A percentile compares a stretch with the other conserved stretches of the same genome.
Evolutionary conservation across 2,797 vertebrate genomes (phyloP).

Genomic region (Siniperca obscura): DNA sequence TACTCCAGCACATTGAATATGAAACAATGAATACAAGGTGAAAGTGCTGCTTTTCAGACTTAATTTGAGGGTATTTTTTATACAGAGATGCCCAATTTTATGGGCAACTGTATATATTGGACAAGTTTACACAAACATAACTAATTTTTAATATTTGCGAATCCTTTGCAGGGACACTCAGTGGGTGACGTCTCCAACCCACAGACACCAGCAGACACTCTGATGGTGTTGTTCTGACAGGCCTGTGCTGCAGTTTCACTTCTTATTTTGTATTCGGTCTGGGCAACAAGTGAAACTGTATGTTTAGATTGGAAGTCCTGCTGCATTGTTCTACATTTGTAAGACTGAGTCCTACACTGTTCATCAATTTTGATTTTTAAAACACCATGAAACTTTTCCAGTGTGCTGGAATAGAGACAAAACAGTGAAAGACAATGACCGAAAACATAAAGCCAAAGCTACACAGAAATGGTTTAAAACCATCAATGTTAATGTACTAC

Average conservation of each 20-base stretch:
- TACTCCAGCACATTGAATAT: no score
- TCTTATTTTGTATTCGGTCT: not conserved
- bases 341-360: not conserved
- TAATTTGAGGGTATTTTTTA: not conserved
- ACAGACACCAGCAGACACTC: not conserved
- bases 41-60: not conserved
- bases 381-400: not conserved
- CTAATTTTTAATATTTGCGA: not conserved
- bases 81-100: not conserved
- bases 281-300: not conserved
- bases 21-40: not conserved
- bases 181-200: not conserved
- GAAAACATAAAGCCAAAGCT: not conserved
- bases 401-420: not conserved
- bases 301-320: not conserved
- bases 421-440: not conserved
- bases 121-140: not conserved
- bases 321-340: not conserved
- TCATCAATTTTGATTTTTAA: not conserved
- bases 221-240: not conserved
- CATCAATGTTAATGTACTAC: not conserved
- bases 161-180: not conserved
- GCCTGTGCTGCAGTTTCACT: not conserved
- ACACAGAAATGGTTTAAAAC: not conserved
- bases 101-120: not conserved